A percentile compares a stretch with the other conserved stretches of the same genome.
These are phyloP conservation scores for Tipula vernalis DNA, from an alignment of 2,888 invertebrate species.

Conservation along the genomic window DNA sequence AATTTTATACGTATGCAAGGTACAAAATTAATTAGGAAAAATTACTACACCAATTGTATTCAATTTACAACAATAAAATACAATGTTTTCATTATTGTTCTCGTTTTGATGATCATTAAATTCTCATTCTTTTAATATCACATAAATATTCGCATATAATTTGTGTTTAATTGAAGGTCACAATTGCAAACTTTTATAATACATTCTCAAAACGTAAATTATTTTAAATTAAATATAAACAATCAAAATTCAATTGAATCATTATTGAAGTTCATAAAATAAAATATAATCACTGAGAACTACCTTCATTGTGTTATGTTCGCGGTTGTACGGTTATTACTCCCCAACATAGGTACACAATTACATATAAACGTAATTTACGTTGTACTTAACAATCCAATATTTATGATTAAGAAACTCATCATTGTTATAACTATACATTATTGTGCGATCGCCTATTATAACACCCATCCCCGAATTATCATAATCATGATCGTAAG, in stretches of 20 bases:
- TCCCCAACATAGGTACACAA: not conserved
- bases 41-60: not conserved
- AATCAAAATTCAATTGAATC: not conserved
- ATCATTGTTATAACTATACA: not conserved
- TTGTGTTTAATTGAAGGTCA: not conserved
- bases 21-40: not conserved
- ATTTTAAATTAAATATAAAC: not conserved
- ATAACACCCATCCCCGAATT: not conserved
- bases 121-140: not conserved
- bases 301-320: not conserved
- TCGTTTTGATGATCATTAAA: not conserved
- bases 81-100: not conserved
- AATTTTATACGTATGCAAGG: no score
- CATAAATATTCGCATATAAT: not conserved
- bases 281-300: not conserved
- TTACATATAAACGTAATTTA: not conserved
- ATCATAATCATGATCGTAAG: not conserved
- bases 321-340: not conserved
- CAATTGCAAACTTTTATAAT: not conserved
- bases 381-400: not conserved
- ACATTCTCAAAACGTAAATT: not conserved
- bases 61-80: not conserved
- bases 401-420: not conserved
- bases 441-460: not conserved
- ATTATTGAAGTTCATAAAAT: not conserved